These are phyloP conservation scores for Polypterus bichir DNA, from an alignment of 2,113 vertebrate genomes.

Conservation along the genomic window DNA sequence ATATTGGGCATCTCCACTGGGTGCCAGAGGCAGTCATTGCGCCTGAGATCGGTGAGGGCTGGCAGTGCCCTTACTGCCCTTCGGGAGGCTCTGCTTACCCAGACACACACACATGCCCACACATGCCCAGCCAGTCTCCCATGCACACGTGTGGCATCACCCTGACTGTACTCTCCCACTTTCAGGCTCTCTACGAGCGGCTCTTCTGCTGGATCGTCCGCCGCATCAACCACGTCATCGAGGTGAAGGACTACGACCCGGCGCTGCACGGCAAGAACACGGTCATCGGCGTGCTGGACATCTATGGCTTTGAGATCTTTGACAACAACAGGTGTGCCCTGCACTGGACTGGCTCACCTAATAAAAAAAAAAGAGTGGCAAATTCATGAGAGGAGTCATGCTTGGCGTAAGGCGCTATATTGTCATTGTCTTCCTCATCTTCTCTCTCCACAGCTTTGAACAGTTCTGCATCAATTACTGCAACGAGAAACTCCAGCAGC, in stretches of 20 bases:
- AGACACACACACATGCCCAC: background rate
- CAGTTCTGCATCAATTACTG: conserved; percentile 90
- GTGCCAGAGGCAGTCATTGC: no score
- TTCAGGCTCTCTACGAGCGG: conserved; percentile 80
- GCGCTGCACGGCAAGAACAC: conserved; percentile 82
- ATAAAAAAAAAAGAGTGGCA: background rate
- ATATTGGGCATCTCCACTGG: no score
- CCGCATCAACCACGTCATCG: conserved; percentile 71
- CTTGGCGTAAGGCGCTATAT: no score
- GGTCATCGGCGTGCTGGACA: conserved; percentile 82
- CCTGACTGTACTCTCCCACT: background rate
- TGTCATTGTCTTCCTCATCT: background rate
- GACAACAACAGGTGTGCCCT: conserved; percentile 73
- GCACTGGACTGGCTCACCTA: background rate
- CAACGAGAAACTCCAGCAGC: conserved; percentile 85
- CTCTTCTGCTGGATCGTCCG: conserved; percentile 81
- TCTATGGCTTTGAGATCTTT: conserved; percentile 91
- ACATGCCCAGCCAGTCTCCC: no score
- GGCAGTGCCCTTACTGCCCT: no score
- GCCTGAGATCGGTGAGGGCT: no score
- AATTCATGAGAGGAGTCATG: background rate
- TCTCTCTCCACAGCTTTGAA: conserved; percentile 56
- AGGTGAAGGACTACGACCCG: conserved; percentile 61
- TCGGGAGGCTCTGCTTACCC: no score
- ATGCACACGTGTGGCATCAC: no score